These are phyloP conservation scores for Pseudeuparius sepicola DNA, from an alignment of 2,888 invertebrate species.

Conservation along the genomic window DNA sequence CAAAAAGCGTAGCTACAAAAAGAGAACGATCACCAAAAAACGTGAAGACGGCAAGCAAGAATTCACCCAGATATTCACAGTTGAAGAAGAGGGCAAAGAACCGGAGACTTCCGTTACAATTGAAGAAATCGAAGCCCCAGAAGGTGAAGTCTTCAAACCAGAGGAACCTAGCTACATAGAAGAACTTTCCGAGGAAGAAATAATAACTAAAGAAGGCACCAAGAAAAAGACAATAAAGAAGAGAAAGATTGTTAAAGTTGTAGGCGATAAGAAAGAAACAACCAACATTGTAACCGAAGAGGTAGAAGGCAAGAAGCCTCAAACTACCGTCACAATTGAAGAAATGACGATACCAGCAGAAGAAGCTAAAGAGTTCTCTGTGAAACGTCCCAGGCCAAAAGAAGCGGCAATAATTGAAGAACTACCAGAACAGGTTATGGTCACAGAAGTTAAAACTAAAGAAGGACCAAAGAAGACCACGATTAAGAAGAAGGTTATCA, in stretches of 20 bases:
- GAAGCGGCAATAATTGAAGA: conserved; percentile 25
- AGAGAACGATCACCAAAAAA: conserved; percentile 38
- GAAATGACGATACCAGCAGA: conserved; percentile 17
- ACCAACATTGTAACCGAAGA: conserved; percentile 24
- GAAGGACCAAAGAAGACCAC: conserved; percentile 26
- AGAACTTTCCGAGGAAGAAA: conserved; percentile 24
- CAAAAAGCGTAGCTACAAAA: conserved; percentile 33
- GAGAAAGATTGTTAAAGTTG: conserved; percentile 10
- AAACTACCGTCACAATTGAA: conserved; percentile 14
- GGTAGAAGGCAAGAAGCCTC: conserved; percentile 15
- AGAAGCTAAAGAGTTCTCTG: too few relatives aligned
- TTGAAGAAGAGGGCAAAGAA: conserved; percentile 38
- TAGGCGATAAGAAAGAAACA: conserved; percentile 7
- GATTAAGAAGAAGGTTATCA: conserved; percentile 35
- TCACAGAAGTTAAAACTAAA: conserved; percentile 31
- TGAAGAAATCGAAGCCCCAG: conserved; percentile 24
- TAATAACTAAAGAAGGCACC: conserved; percentile 8
- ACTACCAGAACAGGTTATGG: conserved; percentile 29
- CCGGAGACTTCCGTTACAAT: conserved; percentile 35
- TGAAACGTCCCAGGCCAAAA: too few relatives aligned
- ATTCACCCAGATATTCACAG: conserved; percentile 39
- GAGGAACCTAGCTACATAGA: conserved; percentile 22
- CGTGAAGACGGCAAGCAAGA: conserved; percentile 38
- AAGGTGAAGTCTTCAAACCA: conserved; percentile 15
- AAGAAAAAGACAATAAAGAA: conserved; percentile 8